These are phyloP conservation scores for Alloplasta piceator DNA, from an alignment of 2,888 invertebrate species.

Conservation along the genomic window DNA sequence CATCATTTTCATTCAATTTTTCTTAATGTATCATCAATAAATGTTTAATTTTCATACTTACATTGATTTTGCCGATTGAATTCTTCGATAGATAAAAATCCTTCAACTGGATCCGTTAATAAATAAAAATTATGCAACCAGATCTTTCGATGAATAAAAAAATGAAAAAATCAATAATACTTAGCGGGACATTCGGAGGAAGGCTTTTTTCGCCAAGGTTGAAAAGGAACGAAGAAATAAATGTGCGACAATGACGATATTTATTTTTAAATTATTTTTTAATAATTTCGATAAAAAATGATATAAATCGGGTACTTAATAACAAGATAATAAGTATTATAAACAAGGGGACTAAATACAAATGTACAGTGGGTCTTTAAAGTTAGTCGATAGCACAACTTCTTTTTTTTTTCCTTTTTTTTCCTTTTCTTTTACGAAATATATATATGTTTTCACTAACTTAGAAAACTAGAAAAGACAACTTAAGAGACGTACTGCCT, in stretches of 20 bases:
- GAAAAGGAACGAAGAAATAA: conserved; percentile 2
- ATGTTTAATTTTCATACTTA: not conserved
- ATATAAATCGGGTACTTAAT: conserved; percentile 83
- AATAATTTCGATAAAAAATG: conserved; percentile 84
- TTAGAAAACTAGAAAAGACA: conserved; percentile 80
- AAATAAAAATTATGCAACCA: no score
- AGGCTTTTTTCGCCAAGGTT: conserved; percentile 29
- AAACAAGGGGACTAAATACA: conserved; percentile 83
- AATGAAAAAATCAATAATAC: not conserved
- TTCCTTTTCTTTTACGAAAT: conserved; percentile 72
- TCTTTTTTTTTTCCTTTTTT: conserved; percentile 63
- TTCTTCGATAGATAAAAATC: not conserved
- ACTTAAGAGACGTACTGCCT: conserved; percentile 76
- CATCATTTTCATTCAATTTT: conserved; percentile 18
- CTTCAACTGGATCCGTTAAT: not conserved
- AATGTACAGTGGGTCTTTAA: conserved; percentile 82
- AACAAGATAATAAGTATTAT: conserved; percentile 84
- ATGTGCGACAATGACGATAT: conserved; percentile 56
- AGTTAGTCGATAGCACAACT: conserved; percentile 81
- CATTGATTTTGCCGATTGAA: not conserved
- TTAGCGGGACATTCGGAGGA: conserved; percentile 27
- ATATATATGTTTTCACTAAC: conserved; percentile 72
- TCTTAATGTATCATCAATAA: not conserved
- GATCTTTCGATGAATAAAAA: not conserved
- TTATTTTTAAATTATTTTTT: conserved; percentile 82